Base-by-base conservation (phyloP, 2,797 vertebrate species). In the Rhynchonycteris naso region DNA sequence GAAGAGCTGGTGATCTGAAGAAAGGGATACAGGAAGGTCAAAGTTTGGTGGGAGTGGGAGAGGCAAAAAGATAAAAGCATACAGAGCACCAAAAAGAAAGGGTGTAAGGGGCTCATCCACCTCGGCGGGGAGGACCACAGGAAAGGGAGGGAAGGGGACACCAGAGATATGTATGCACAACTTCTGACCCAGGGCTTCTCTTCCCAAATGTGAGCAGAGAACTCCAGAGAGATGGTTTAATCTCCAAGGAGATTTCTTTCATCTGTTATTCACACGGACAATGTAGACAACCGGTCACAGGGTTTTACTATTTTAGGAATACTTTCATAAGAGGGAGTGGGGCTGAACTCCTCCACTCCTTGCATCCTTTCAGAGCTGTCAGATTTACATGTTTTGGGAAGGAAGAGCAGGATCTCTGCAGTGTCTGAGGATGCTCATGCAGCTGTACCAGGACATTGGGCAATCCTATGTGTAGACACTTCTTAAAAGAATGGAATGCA, bases 211-310 rank as follows among this genome's bases (percentile, higher is more conserved):
- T 63, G 71, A 56, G 33, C 13, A 79, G 56, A 22, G 58, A 68
- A n/a, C 63, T 33, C 30, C 4, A n/a, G 43, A 90, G 30, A 83
- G 71, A 68, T 7, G 28, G 33, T 63, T 88, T 90, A 68, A 66
- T 91, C n/a, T 76, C 74, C 28, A 65, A 56, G 83, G 54, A 79
- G 35, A 47, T 72, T 71, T 94, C 72, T 59, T 87, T 86, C 56
- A n/a, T 63, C 35, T 7, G 11, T 54, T 56, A 90, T 47, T 76
- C 76, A 83, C 16, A 35, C 0, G 24, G 50, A 58, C 58, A 83
- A 83, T 22, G 43, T 38, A 28, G 38, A 76, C 26, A 33, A 19
- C 43, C 8, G 43, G 21, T 59, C 14, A 19, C 47, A 88, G 19
- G 58, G 38, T 30, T 71, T 81, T 35, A 65, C 58, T 54, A 68